Conservation (phyloP, 2,797 vertebrate species). For the Phoxinus dragarum region DNA sequence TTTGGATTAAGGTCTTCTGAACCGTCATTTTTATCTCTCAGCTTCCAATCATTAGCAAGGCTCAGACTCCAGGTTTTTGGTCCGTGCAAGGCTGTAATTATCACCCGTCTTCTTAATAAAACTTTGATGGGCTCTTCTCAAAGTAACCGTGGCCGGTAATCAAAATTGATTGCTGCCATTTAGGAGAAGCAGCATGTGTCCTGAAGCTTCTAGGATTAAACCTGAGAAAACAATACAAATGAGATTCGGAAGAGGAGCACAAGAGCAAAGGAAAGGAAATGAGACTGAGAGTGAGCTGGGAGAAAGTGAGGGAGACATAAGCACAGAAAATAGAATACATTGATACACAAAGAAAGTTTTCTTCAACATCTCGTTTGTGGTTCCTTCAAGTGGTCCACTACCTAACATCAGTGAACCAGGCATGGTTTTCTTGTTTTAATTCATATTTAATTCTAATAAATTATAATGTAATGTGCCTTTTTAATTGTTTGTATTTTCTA, state of each 20-base stretch:
- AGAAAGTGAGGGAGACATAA: conserved; percentile 21
- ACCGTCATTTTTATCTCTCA: conserved; percentile 54
- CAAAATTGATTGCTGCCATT: conserved; percentile 90
- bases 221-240: conserved; percentile 65
- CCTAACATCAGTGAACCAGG: conserved; percentile 22
- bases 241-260: conserved; percentile 58
- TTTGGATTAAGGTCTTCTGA: conserved; percentile 53
- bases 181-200: conserved; percentile 76
- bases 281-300: conserved; percentile 59
- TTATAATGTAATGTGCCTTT: background rate
- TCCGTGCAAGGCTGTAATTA: conserved; percentile 62
- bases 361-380: conserved; percentile 39
- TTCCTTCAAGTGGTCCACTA: conserved; percentile 40
- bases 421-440: conserved; percentile 21
- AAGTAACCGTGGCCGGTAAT: conserved; percentile 80
- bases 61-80: conserved; percentile 65
- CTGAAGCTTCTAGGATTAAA: conserved; percentile 58
- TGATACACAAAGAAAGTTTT: conserved; percentile 53
- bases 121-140: conserved; percentile 83
- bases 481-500: background rate
- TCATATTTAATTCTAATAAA: background rate
- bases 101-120: conserved; percentile 82
- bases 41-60: conserved; percentile 59
- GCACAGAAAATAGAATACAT: conserved; percentile 35
- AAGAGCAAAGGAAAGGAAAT: conserved; percentile 31